phyloP scores from a whole-genome alignment of 2,797 vertebrate species.

The Carduelis carduelis region DNA sequence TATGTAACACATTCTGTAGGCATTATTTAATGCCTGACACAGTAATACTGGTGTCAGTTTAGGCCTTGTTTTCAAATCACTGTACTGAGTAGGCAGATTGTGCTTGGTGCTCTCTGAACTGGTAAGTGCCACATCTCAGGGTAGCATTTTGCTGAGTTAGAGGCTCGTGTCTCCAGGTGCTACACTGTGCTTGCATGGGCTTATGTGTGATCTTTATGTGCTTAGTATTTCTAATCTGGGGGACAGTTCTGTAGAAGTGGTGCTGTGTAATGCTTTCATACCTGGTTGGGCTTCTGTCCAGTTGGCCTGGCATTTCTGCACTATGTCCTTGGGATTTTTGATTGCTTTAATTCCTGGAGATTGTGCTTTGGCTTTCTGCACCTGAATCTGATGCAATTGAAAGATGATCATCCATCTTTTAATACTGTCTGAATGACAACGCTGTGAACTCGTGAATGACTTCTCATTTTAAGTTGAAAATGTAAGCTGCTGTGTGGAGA shows the following conservation, averaged over 20 bases:
- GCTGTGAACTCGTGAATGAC: background rate
- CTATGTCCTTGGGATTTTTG: background rate
- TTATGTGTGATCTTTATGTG: background rate
- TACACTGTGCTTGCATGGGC: accelerated
- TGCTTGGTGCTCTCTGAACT: background rate
- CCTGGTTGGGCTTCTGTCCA: background rate
- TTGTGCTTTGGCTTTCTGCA: background rate
- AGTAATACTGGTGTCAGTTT: background rate
- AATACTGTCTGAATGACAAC: background rate
- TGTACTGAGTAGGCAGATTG: background rate
- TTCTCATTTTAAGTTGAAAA: background rate
- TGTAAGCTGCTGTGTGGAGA: background rate
- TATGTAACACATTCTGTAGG: background rate
- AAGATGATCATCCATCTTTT: background rate
- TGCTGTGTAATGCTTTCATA: background rate
- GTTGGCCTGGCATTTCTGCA: background rate
- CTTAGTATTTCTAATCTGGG: background rate
- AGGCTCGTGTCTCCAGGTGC: background rate
- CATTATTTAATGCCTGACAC: background rate
- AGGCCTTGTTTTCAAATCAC: background rate
- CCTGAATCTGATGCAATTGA: background rate
- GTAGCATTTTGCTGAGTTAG: background rate
- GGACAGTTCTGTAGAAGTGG: accelerated
- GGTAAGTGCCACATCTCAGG: background rate
- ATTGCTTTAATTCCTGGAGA: background rate